These are phyloP conservation scores for Anguilla japonica DNA, from an alignment of 2,113 vertebrate species.

Conservation along the genomic window DNA sequence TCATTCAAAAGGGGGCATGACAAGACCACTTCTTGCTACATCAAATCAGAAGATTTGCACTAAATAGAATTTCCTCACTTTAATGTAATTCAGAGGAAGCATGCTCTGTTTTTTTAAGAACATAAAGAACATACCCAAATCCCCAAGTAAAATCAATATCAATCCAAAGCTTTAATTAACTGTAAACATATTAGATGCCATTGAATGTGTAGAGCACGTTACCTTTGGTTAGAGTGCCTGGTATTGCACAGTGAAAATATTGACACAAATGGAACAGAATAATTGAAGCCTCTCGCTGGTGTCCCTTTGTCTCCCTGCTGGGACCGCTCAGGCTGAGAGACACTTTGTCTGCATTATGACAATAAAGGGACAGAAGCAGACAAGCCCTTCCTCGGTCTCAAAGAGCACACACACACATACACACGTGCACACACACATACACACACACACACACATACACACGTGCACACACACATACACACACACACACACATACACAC, in stretches of 20 bases:
- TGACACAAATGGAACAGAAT: background rate
- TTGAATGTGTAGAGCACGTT: background rate
- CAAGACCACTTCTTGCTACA: background rate
- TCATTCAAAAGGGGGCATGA: background rate
- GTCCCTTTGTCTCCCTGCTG: background rate
- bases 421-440: background rate
- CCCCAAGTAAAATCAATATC: background rate
- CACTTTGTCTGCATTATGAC: background rate
- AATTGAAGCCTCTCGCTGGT: background rate
- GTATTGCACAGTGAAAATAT: background rate
- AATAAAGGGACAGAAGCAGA: background rate
- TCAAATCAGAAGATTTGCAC: background rate
- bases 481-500: too few relatives aligned
- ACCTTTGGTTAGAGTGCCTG: background rate
- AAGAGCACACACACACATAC: background rate
- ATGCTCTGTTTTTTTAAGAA: background rate
- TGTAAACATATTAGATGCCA: background rate
- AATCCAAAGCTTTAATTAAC: background rate
- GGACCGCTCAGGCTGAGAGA: background rate
- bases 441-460: too few relatives aligned
- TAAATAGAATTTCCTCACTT: background rate
- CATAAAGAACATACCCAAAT: background rate
- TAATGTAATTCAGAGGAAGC: background rate
- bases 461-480: too few relatives aligned
- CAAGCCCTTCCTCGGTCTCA: background rate